Evolutionary conservation across 2,797 vertebrate species (phyloP), one percentile per base, ranked within the genome.

Genomic region (Taenioides sp.): DNA sequence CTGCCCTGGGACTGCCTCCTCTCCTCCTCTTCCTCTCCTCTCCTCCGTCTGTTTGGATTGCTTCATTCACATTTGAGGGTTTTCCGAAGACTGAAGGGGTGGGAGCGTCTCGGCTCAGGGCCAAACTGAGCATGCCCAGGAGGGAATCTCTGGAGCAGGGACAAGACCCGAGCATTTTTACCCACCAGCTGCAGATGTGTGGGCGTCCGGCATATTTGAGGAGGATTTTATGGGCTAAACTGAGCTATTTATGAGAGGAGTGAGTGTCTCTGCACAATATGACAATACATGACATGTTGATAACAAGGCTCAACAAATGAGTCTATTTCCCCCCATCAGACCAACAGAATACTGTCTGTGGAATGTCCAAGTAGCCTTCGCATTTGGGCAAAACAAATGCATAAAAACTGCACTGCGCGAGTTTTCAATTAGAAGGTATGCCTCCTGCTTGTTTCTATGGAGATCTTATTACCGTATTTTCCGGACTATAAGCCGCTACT

Each of bases 131-230:
- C 81, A 80, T 73, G 82, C 65, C 80, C 70, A 16, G 4, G 81
- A 74, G 85, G 85, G 82, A 89, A 90, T 85, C 86, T 90, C 89
- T 79, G 77, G 60, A 89, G 79, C 73, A 87, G 88, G 86, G 82
- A 72, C 61, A 63, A 78, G 72, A 85, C 84, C 77, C 64, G 37
- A 75, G 78, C 74, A 55, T 79, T 86, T 73, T 77, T 23, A 72
- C 63, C 4, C 47, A 31, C 69, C 77, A 71, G 62, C 74, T 74
- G 64, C 76, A 43, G 70, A 57, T 20, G 6, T 2, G 64, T 28
- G 67, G n/a, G 62, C 12, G 52, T 61, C 68, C 43, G 7, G 69
- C 64, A 67, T 68, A 17, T 64, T 64, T 57, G 5, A n/a, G 20
- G 66, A 78, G 11, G 14, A 3, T n/a, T 7, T 25, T 28, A 12